Conservation (phyloP, 2,113 vertebrate species). For the Colius striatus region DNA sequence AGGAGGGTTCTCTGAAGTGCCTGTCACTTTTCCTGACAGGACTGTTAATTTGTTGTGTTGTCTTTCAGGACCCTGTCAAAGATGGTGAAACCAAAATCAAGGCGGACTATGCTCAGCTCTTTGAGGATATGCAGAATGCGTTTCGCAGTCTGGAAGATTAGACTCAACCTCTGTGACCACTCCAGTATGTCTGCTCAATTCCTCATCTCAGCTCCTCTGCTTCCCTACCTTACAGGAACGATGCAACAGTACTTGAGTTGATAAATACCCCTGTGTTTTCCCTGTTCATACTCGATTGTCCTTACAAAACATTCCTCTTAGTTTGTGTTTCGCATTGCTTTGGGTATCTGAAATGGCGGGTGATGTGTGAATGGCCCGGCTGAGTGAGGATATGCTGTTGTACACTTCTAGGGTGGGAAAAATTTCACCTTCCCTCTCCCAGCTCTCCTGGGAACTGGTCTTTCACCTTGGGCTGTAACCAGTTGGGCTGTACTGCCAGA, state of each 20-base stretch:
- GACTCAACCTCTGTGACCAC: slow-evolving; percentile 42
- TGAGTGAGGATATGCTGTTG: slow-evolving; percentile 62
- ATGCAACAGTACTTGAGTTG: slow-evolving; percentile 73
- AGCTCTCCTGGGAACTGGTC: not conserved
- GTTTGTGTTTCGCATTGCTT: slow-evolving; percentile 64
- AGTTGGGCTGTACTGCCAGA: slow-evolving; percentile 16
- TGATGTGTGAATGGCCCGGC: slow-evolving; percentile 46
- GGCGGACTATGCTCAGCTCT: slow-evolving; percentile 90
- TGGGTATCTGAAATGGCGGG: slow-evolving; percentile 44
- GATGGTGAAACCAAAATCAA: slow-evolving; percentile 96
- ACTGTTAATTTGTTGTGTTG: not conserved
- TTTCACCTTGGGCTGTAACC: slow-evolving; percentile 11
- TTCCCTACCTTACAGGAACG: slow-evolving; percentile 73
- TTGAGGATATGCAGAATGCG: slow-evolving; percentile 97
- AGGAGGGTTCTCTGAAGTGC: not conserved
- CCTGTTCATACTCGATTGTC: slow-evolving; percentile 68
- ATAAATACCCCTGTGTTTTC: slow-evolving; percentile 61
- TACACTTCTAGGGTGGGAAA: slow-evolving; percentile 54
- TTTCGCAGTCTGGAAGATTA: slow-evolving; percentile 98
- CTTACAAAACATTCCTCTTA: slow-evolving; percentile 78
- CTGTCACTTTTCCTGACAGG: not conserved
- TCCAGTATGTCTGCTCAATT: slow-evolving; percentile 64
- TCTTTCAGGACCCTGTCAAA: slow-evolving; percentile 90
- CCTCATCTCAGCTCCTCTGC: slow-evolving; percentile 75
- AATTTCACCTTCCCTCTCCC: not conserved